Base-by-base conservation (phyloP, 2,888 invertebrate species). In the Cryptus viduatorius region DNA sequence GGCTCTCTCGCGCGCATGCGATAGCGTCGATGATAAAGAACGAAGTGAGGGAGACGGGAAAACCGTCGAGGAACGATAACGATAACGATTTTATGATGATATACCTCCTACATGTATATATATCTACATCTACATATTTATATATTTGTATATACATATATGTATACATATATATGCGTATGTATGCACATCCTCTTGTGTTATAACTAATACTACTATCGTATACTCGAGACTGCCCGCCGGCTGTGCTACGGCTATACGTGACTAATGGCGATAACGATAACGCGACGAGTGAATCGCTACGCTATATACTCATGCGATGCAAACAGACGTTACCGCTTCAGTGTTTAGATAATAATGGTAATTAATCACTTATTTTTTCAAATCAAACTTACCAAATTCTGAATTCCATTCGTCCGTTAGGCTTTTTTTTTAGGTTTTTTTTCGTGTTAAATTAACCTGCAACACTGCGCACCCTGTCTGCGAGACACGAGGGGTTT, bases 191-290 rank as follows among this genome's bases (percentile, higher is more conserved):
- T 46, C 29, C 16, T 42, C 31, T 19, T 46, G 37, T 19, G 42
- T 29, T 31, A 56, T 44, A 19, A 61, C 61, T 16, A 29, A 67
- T 73, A 50, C 31, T 61, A 44, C 42, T 78, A 31, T 82, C 19
- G 44, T 72, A 64, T 72, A 80, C 64, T 75, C 37, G 56, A 84
- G 79, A 84, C 84, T 82, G 82, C 59, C 79, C 87, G 87, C 88
- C 88, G 88, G 88, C 88, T 83, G 86, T 86, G 89, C 89, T 90
- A 89, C 89, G 86, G 89, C 87, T 90, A 89, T 89, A 89, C 91
- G 90, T 92, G 91, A 92, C 92, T 92, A 92, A 93, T 91, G 91
- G 89, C 91, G 91, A 92, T 92, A 90, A 89, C 90, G 92, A 92
- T 92, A 92, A 90, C 84, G 79, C 84, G 82, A 82, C 79, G 84